Base-by-base conservation (phyloP, 2,113 vertebrate genomes). In the Natator depressus region DNA sequence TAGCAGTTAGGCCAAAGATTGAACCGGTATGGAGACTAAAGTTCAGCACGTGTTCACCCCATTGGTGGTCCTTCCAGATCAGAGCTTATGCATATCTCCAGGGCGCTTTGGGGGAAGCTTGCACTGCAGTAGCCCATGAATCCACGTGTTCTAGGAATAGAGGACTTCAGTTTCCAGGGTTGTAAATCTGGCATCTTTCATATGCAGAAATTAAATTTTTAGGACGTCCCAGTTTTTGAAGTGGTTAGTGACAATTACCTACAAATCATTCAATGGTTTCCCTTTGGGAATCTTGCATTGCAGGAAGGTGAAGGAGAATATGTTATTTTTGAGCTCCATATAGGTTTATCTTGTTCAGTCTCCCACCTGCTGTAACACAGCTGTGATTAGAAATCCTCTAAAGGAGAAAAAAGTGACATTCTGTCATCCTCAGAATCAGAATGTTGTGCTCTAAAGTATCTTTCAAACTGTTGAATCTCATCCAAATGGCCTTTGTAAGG, bases 361-460 rank as follows among this genome's bases (percentile, higher is more conserved):
- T 50, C 19, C 29, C 91, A 82, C 55, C 25, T 87, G 5, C 31
- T 20, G 3, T 85, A 93, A 84, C 50, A 65, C 91, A 80, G 69
- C 29, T 89, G 8, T 87, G 51, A 72, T 88, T 84, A 95, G 59
- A 94, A 95, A 91, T 79, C 46, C 47, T 79, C 22, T 79, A 89
- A 57, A 86, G 35, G 72, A 95, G 31, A 81, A 54, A 88, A 96
- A 82, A 85, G 19, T 80, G n/a, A 82, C 25, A 27, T 94, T 82
- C n/a, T 11, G 46, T 87, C 49, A 90, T 62, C 80, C 96, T 94
- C 88, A 80, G 49, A 79, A 3, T 49, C 62, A 87, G 87, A 31
- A 47, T 27, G 87, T 51, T 80, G 80, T 17, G 83, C 86, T 72
- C 47, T 72, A 62, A 49, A 75, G 42, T 95, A 54, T 76, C 75